These are phyloP conservation scores for Agrotis clavis DNA, from an alignment of 2,888 invertebrate genomes.

Conservation along the genomic window DNA sequence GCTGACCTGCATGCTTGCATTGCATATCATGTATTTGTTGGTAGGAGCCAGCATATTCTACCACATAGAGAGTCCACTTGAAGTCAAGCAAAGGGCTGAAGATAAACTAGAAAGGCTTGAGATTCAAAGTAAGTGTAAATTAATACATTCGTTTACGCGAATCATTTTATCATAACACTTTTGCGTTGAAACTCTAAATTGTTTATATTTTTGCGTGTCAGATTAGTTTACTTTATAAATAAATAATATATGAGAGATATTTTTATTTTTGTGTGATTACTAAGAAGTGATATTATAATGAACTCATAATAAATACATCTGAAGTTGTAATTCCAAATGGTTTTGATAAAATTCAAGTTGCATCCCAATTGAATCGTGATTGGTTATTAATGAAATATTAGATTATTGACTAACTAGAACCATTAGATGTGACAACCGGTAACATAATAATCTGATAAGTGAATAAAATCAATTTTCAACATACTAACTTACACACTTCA, in stretches of 20 bases:
- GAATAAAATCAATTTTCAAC: conserved; percentile 72
- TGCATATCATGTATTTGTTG: conserved; percentile 94
- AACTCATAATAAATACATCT: background rate
- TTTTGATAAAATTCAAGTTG: conserved; percentile 10
- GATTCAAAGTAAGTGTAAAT: conserved; percentile 92
- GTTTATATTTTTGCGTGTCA: conserved; percentile 39
- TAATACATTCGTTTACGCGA: conserved; percentile 17
- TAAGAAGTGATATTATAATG: conserved; percentile 22
- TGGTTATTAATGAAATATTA: conserved; percentile 45
- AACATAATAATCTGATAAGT: conserved; percentile 76
- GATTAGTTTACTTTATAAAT: conserved; percentile 39
- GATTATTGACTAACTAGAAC: conserved; percentile 24
- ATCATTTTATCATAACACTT: conserved; percentile 25
- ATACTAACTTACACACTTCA: conserved; percentile 50
- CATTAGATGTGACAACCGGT: conserved; percentile 34
- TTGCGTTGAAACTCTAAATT: conserved; percentile 29
- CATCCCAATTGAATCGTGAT: conserved; percentile 32
- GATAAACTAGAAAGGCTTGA: conserved; percentile 92
- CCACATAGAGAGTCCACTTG: conserved; percentile 94
- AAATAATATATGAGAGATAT: too few species aligned
- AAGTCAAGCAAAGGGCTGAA: conserved; percentile 91
- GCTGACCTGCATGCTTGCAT: conserved; percentile 94
- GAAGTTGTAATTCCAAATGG: conserved; percentile 7
- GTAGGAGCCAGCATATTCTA: conserved; percentile 97
- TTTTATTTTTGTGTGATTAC: conserved; percentile 29